Percentiles rank a stretch among this genome's conserved stretches.
Evolutionary conservation across 2,797 vertebrate genomes (phyloP).

Genomic region (Nyctibius grandis): DNA sequence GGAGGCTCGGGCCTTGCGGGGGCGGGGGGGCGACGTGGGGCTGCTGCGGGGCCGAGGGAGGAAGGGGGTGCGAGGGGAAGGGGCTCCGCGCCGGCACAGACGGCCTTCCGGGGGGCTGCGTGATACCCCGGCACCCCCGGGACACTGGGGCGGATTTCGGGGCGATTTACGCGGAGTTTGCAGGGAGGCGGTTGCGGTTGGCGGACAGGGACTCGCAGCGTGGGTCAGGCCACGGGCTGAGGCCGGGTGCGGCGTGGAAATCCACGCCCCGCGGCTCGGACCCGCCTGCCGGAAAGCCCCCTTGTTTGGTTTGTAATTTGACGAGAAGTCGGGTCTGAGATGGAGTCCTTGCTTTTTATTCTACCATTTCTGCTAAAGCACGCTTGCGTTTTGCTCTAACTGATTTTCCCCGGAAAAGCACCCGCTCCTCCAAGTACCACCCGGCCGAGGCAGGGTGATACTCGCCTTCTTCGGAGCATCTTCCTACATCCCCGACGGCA

Average conservation of each 20-base stretch:
- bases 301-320: neutral
- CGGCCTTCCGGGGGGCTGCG: no score
- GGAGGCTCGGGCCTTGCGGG: neutral
- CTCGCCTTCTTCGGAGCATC: neutral
- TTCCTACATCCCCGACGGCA: neutral
- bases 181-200: neutral
- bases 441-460: neutral
- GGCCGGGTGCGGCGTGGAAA: neutral
- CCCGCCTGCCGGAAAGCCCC: neutral
- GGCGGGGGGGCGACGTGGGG: no score
- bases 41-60: neutral
- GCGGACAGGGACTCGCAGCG: neutral
- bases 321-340: neutral
- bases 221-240: neutral
- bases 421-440: neutral
- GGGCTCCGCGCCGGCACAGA: neutral
- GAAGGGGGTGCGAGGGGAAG: neutral
- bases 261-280: neutral
- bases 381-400: neutral
- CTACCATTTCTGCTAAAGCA: neutral
- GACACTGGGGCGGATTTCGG: neutral
- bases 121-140: neutral
- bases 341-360: neutral
- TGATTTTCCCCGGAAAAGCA: accelerated
- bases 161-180: neutral